A percentile compares a stretch with the other conserved stretches of the same genome.
phyloP scores from a whole-genome alignment of 2,888 invertebrate species.

The Heliconius aoede region DNA sequence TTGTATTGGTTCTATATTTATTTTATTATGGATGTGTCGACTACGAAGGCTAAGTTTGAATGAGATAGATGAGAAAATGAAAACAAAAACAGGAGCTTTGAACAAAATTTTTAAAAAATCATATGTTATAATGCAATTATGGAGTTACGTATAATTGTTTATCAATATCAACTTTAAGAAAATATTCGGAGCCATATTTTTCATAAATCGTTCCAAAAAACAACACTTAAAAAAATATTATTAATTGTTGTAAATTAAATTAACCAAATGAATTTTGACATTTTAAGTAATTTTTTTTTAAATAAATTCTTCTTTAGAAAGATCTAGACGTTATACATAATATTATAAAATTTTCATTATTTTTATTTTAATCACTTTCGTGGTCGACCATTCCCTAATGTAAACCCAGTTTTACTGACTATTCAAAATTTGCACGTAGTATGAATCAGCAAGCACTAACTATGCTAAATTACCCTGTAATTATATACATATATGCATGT shows the following conservation, averaged over 20 bases:
- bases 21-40: constrained; percentile 11
- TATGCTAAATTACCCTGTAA: neutral
- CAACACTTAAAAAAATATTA: no score
- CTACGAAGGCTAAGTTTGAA: neutral
- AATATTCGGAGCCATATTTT: no score
- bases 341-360: neutral
- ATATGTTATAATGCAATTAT: no score
- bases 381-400: neutral
- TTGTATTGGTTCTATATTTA: constrained; percentile 19
- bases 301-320: neutral
- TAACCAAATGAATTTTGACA: neutral
- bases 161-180: no score
- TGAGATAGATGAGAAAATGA: no score
- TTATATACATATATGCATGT: constrained; percentile 10
- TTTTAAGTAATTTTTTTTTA: neutral
- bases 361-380: neutral
- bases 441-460: constrained; percentile 1
- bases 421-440: neutral
- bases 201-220: no score
- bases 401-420: neutral
- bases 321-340: neutral
- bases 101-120: no score
- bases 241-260: neutral
- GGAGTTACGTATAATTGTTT: no score
- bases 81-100: no score